phyloP scores from a whole-genome alignment of 2,888 invertebrate genomes.

The Drosophila hamatofila region DNA sequence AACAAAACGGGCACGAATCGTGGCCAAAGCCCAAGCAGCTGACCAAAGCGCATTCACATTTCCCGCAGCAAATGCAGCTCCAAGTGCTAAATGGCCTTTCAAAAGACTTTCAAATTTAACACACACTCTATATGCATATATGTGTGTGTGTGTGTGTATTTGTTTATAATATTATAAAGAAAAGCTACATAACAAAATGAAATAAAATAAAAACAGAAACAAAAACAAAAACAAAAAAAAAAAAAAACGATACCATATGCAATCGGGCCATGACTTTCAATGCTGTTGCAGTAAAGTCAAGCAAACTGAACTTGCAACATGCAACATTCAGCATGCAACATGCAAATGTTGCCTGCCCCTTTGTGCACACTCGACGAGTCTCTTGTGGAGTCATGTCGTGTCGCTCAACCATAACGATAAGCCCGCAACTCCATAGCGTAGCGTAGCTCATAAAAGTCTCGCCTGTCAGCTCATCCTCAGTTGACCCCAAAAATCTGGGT shows the following conservation, averaged over 20 bases:
- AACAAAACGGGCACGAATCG: neutral
- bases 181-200: conserved; percentile 34
- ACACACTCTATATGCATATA: neutral
- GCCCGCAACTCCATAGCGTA: conserved; percentile 10
- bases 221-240: neutral
- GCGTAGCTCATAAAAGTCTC: conserved; percentile 66
- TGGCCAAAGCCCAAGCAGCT: conserved; percentile 14
- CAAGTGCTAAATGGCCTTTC: conserved; percentile 56
- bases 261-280: conserved; percentile 67
- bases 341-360: conserved; percentile 55
- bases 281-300: conserved; percentile 37
- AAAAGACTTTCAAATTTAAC: conserved; percentile 69
- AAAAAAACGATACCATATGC: conserved; percentile 34
- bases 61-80: conserved; percentile 24
- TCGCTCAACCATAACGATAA: conserved; percentile 61
- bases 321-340: conserved; percentile 46
- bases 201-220: conserved; percentile 16
- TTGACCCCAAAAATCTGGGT: conserved; percentile 54
- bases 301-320: conserved; percentile 40
- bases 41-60: conserved; percentile 54
- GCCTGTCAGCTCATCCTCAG: conserved; percentile 56
- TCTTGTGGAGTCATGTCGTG: conserved; percentile 51
- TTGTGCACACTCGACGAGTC: neutral
- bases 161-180: conserved; percentile 24
- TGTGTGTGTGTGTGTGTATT: conserved; percentile 6